Evolutionary conservation across 2,113 vertebrate species (phyloP).

Genomic region (Benitochromis conjunctus): DNA sequence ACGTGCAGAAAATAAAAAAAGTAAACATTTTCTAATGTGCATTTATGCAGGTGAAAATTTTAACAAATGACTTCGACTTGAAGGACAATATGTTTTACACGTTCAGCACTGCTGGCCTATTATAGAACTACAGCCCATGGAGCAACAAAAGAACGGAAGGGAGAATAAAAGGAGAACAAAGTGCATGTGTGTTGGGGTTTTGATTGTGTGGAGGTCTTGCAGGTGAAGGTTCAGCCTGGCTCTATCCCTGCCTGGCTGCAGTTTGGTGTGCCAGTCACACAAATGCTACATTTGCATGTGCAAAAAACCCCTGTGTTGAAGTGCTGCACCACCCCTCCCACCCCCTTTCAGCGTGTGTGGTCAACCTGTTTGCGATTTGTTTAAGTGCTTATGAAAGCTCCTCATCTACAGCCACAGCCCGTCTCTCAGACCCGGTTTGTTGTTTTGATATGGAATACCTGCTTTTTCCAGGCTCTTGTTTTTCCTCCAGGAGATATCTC

Average conservation of each 20-base stretch:
- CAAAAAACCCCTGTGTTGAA: slow-evolving; percentile 43
- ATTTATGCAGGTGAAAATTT: background rate
- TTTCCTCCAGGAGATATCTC: slow-evolving; percentile 34
- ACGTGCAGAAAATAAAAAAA: background rate
- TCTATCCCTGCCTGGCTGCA: slow-evolving; percentile 1
- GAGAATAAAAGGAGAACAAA: background rate
- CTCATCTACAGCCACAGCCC: background rate
- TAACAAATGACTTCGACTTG: accelerated
- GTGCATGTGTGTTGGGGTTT: background rate
- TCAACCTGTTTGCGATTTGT: slow-evolving; percentile 42
- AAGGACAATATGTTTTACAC: background rate
- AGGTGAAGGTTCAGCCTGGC: slow-evolving; percentile 33
- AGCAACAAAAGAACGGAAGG: slow-evolving; percentile 21
- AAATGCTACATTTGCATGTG: slow-evolving; percentile 61
- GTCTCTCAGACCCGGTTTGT: background rate
- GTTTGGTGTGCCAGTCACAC: slow-evolving; percentile 31
- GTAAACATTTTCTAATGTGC: background rate
- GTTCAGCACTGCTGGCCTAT: background rate
- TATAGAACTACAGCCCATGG: background rate
- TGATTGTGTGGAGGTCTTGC: slow-evolving; percentile 11
- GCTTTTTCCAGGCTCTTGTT: slow-evolving; percentile 3
- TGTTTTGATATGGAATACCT: slow-evolving; percentile 12
- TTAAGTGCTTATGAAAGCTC: slow-evolving; percentile 44
- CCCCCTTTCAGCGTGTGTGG: slow-evolving; percentile 3
- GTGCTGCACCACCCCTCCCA: background rate